These are phyloP conservation scores for Telenomus remus DNA, from an alignment of 1,140 invertebrate species.

Conservation along the genomic window DNA sequence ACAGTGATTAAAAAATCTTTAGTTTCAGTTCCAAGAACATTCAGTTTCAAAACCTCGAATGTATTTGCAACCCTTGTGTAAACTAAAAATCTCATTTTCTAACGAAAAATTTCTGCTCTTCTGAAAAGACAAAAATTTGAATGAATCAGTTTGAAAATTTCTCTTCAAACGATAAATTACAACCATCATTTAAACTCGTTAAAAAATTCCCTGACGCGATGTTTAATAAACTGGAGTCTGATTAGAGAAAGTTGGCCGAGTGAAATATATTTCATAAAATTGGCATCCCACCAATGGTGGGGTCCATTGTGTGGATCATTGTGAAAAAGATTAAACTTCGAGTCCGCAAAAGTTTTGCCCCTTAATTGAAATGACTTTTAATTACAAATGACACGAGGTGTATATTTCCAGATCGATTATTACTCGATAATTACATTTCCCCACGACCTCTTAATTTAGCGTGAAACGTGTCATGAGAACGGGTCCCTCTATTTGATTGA, in stretches of 20 bases:
- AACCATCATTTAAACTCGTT: conserved; percentile 2
- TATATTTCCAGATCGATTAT: conserved; percentile 16
- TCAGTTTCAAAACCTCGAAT: too few species aligned
- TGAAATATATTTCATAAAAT: conserved; percentile 26
- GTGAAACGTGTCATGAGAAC: too few species aligned
- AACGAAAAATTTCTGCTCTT: too few species aligned
- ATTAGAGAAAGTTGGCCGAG: conserved; percentile 25
- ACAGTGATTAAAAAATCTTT: conserved; percentile 19
- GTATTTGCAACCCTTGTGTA: too few species aligned
- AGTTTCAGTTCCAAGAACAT: conserved; percentile 1
- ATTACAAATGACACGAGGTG: conserved; percentile 25
- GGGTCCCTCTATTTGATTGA: too few species aligned
- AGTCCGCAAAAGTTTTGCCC: conserved; percentile 24
- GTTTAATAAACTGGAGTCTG: conserved; percentile 16
- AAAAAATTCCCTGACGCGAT: conserved; percentile 7
- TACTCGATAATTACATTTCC: background rate
- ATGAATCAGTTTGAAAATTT: background rate
- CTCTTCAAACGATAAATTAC: conserved; percentile 1
- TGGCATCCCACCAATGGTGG: conserved; percentile 35
- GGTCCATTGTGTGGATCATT: conserved; percentile 29
- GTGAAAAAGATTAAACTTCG: conserved; percentile 12
- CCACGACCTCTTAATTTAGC: too few species aligned
- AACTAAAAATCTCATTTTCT: too few species aligned
- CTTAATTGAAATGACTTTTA: conserved; percentile 29
- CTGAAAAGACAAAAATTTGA: too few species aligned